Base-by-base conservation (phyloP, 1,140 invertebrate genomes). In the Laupala kohalensis region DNA sequence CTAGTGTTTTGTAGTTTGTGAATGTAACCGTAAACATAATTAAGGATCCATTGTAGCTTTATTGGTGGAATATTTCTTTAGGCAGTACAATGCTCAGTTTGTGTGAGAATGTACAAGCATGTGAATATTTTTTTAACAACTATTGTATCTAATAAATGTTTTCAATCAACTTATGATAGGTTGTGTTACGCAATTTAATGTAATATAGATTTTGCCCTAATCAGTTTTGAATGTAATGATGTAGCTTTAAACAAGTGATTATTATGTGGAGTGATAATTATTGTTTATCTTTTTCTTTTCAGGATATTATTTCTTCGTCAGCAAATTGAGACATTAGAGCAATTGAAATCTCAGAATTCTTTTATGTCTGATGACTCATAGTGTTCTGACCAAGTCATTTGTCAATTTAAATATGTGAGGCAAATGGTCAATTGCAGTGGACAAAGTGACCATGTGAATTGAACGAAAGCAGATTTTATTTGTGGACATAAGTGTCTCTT, bases 301-400 rank as follows among this genome's bases (percentile, higher is more conserved):
- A 93, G 92, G 86, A 91, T 94, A 81, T 88, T 95, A 84, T 94
- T 94, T 86, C 85, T 94, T 78, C 90, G 92, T 80, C 91, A 94
- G 83, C 92, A 94, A 87, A 94, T 94, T 77, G 88, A 90, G 81
- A 89, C 88, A 77, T 83, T 95, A 82, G 92, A 95, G 87, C 91
- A 93, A 84, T 86, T 93, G 83, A 95, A 94, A 87, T 92, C 91
- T 83, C 92, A 93, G 87, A 93, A 94, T 87, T 92, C 91, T 77
- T 94, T 93, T 80, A 92, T 92, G 90, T 90, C 88, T 79, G 90
- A 91, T 76, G 88, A 90, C 82, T 84, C 84, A 82, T 85, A 84
- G 82, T 84, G 72, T 25, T 70, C 25, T n/a, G 28, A 69, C 5
- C 5, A 30, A 63, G 25, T 25, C 29, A n/a, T 23, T 23, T 64